These are phyloP conservation scores for Anguilla rostrata DNA, from an alignment of 2,113 vertebrate genomes.

Conservation along the genomic window DNA sequence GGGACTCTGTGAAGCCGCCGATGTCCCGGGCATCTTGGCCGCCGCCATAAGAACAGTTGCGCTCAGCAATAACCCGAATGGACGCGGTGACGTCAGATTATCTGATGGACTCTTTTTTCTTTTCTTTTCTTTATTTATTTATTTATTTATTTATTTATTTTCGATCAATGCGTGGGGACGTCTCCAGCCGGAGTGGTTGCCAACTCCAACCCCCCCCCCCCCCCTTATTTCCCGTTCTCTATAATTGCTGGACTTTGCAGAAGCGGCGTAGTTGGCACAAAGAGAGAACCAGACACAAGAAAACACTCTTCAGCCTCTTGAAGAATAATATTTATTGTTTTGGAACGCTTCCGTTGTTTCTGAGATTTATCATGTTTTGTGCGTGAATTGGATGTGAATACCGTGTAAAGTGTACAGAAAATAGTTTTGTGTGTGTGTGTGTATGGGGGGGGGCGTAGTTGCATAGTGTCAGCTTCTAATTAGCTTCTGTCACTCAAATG, in stretches of 20 bases:
- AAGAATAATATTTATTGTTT: background rate
- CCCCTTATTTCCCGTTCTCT: background rate
- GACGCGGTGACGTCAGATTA: conserved; percentile 22
- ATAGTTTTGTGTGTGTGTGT: background rate
- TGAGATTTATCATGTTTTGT: background rate
- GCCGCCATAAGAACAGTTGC: conserved; percentile 34
- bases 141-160: background rate
- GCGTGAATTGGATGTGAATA: background rate
- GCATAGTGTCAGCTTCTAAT: no score
- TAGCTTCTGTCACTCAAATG: no score
- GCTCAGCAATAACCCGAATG: conserved; percentile 35
- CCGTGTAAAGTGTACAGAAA: background rate
- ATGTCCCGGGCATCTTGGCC: conserved; percentile 31
- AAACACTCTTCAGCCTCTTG: background rate
- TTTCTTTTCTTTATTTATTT: background rate
- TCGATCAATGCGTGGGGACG: background rate
- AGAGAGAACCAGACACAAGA: background rate
- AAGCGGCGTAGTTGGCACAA: background rate
- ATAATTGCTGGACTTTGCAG: background rate
- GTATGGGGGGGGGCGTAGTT: no score
- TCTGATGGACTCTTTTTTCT: background rate
- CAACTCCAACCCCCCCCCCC: no score
- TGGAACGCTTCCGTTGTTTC: background rate
- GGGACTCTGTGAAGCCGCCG: conserved; percentile 5
- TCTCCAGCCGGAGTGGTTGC: background rate